Evolutionary conservation across 1,140 invertebrate species (phyloP), one percentile per base, ranked within the genome.

Genomic region (Drosophila oshimai): DNA sequence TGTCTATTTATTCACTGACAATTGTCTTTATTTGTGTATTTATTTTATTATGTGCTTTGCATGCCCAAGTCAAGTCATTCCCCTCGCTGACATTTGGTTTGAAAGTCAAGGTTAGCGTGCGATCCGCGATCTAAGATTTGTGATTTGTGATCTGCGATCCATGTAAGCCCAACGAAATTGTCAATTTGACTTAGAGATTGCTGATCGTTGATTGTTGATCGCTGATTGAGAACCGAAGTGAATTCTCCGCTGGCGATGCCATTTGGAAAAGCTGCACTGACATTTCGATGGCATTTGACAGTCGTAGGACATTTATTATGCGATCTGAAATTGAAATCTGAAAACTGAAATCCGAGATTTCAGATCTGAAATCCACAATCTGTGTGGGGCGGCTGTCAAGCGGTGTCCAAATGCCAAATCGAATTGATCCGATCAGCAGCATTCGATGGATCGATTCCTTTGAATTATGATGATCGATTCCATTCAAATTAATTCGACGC

Each of bases 261-360:
- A 74, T 61, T 73, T 41, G 70, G 36, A 47, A 51, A 55, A 24
- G 26, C 24, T 18, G 24, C 51, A 73, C 39, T 80, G 76, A 75
- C 76, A 80, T 80, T 80, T 80, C 31, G 76, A 29, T 80, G 71
- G 47, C 76, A 80, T 80, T 80, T 80, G 71, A 70, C 76, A 79
- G 76, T 81, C 47, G 62, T 72, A 65, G 65, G 71, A 81, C 71
- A 71, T 80, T 80, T 75, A 81, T 80, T 81, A 80, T 67, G 65
- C 76, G 41, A 80, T 42, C 22, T 6, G 12, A 24, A 12, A 26
- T 42, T 12, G 10, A 24, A 24, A 49, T 64, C 18, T 13, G 2
- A 29, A 1, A 28, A 18, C 9, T 10, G 4, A 6, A 12, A 45
- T 49, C 29, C 6, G 0, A 54, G 17, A 18, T 44, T 24, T 26